Evolutionary conservation across 2,888 invertebrate species (phyloP), one percentile per base, ranked within the genome.

Genomic region (Harpalus rufipes): DNA sequence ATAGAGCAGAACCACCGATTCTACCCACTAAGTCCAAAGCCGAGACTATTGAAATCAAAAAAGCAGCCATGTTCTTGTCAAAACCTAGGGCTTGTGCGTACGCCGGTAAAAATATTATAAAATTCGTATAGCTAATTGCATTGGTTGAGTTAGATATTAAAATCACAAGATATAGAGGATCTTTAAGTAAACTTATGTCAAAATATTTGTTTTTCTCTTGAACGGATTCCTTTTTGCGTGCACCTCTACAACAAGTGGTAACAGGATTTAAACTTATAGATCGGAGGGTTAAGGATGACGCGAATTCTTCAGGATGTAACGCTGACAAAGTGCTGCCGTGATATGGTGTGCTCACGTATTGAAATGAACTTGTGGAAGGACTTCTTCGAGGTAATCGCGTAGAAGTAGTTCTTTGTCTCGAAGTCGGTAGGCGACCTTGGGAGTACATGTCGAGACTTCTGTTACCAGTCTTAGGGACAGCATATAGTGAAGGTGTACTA

Each of bases 101-200:
- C 0, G 95, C 93, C 5, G 97, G 97, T 18, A 97, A 92, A 16
- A 97, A 89, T 78, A 97, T 96, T 0, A 96, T 95, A 87, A 97
- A 96, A 89, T 97, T 97, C 0, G 97, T 97, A 88, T 96, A 97
- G 85, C 96, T 96, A 78, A 97, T 96, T 0, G 97, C 97, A 86
- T 95, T 96, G 0, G 97, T 96, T 65, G 96, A 96, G 88, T 96
- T 97, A 0, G 96, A 97, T 88, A 97, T 94, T 18, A 97, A 90
- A 85, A 97, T 96, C 0, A 97, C 94, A 83, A 97, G 91, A 88
- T 96, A 97, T 76, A 96, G 93, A 0, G 96, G 96, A 89, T 97
- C 96, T 89, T 93, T 95, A 0, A 97, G 89, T 0, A 97, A 90
- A 21, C 94, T 92, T 0, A 95, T 88, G 88, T 97, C 96, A 88